phyloP scores from a whole-genome alignment of 2,888 invertebrate genomes.

The Chaitophorus viminalis region DNA sequence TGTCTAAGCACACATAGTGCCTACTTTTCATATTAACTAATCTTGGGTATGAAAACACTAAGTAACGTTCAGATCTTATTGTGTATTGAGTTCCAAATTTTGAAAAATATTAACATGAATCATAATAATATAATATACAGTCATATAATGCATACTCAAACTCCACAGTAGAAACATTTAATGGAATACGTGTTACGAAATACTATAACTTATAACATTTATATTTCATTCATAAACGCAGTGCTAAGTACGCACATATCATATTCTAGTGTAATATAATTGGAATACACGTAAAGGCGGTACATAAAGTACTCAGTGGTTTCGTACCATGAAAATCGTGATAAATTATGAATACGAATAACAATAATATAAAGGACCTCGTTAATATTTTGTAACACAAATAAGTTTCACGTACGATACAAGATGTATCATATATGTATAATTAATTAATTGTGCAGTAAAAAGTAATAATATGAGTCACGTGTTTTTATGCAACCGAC shows the following conservation, averaged over 20 bases:
- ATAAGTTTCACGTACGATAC: neutral
- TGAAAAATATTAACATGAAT: neutral
- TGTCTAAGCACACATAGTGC: neutral
- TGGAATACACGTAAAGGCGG: neutral
- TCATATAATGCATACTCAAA: neutral
- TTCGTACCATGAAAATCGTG: conserved; percentile 36
- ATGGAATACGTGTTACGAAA: neutral
- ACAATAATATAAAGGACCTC: conserved; percentile 19
- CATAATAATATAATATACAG: no score
- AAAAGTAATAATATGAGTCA: neutral
- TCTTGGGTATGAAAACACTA: conserved; percentile 1
- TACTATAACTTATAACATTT: neutral
- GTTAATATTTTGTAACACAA: conserved; percentile 15
- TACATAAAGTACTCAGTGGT: neutral
- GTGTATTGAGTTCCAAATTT: neutral
- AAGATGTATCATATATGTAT: neutral
- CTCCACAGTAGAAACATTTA: neutral
- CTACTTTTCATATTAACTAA: conserved; percentile 15
- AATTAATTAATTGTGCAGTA: neutral
- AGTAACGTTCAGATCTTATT: neutral
- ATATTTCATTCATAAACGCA: neutral
- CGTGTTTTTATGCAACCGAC: conserved; percentile 17
- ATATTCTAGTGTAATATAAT: neutral
- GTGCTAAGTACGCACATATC: neutral
- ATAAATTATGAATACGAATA: conserved; percentile 32